Evolutionary conservation across 2,888 invertebrate species (phyloP), one percentile per base, ranked within the genome.

Genomic region (Myopa testacea): DNA sequence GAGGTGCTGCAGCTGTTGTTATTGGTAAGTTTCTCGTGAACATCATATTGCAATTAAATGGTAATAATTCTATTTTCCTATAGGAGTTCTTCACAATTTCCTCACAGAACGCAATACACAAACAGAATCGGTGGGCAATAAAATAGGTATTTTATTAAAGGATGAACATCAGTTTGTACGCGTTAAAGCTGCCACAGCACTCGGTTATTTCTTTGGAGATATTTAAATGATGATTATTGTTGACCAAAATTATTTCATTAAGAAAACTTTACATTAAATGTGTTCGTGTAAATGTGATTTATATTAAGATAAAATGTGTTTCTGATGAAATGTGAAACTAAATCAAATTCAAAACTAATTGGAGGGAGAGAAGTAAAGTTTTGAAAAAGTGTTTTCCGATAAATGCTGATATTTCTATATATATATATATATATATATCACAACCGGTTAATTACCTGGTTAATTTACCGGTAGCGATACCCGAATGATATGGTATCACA

Each of bases 151-250:
- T 16, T 81, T 90, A 26, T 84, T 90, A 4, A 89, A 88, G 81
- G 90, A 90, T 80, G 90, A 90, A 75, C 86, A 86, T 78, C 80
- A 85, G 55, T 77, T 82, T 67, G 90, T 90, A 38, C 84, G 89
- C 37, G 80, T 87, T 5, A 86, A 87, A 76, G 88, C 90, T 1
- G 89, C 89, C 4, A 87, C 87, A n/a, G 89, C 88, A 8, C 78
- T 90, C 38, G 89, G 89, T 14, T 87, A 87, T 77, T 89, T 90
- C 81, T 90, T 87, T 83, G 89, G 89, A 26, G 87, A 89, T 79
- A 84, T 88, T 75, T 88, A 84, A 83, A 67, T 19, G 19, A 67
- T 63, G 62, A 55, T 60, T 60, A 60, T n/a, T 14, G 55, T 16
- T 6, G 10, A n/a, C 55, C 16, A 16, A 55, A 55, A 55, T 55